phyloP scores from a whole-genome alignment of 2,113 vertebrate genomes.

The Myxocyprinus asiaticus region DNA sequence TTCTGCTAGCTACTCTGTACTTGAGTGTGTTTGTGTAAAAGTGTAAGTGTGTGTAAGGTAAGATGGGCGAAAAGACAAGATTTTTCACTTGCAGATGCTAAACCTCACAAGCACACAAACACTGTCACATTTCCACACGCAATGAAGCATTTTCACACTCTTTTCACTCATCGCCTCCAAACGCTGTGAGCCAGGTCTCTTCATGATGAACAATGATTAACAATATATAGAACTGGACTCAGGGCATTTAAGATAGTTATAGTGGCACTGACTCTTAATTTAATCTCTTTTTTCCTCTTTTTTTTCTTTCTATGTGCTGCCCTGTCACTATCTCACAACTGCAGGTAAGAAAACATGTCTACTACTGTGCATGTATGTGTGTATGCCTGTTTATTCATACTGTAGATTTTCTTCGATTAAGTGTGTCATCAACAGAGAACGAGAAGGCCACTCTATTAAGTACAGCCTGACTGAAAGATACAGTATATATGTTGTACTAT shows the following conservation, averaged over 20 bases:
- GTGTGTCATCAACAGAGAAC: no score
- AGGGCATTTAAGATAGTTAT: conserved; percentile 5
- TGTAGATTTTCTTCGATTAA: no score
- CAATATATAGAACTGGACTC: background rate
- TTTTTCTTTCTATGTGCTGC: conserved; percentile 58
- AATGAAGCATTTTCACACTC: conserved; percentile 39
- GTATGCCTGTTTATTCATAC: conserved; percentile 30
- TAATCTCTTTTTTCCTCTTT: conserved; percentile 20
- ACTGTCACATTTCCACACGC: conserved; percentile 23
- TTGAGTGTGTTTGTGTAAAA: background rate
- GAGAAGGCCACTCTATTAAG: no score
- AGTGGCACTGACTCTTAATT: conserved; percentile 44
- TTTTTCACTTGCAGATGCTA: conserved; percentile 35
- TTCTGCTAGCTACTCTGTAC: background rate
- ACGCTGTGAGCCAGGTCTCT: conserved; percentile 11
- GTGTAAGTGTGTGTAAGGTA: conserved; percentile 30
- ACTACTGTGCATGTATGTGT: background rate
- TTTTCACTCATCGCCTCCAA: background rate
- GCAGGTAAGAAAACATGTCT: conserved; percentile 66
- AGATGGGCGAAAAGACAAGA: conserved; percentile 49
- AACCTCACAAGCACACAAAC: background rate
- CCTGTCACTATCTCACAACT: background rate
- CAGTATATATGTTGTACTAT: no score
- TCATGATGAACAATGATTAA: background rate
- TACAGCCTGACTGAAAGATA: no score